These are phyloP conservation scores for Panurus biarmicus DNA, from an alignment of 2,113 vertebrate species.

Conservation along the genomic window DNA sequence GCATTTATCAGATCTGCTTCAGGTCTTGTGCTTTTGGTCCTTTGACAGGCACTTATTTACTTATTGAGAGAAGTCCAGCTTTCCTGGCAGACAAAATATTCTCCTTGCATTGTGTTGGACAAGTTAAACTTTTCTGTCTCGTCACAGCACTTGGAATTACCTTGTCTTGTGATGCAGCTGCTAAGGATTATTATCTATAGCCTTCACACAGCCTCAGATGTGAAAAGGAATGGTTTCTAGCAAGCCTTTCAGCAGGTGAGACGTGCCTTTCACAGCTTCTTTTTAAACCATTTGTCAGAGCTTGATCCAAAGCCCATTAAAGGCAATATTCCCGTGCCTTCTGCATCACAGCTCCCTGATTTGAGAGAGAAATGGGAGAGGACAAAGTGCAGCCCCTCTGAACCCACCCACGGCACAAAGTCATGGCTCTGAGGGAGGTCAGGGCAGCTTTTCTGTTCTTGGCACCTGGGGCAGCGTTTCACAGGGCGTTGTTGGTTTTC, in stretches of 20 bases:
- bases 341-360: background rate
- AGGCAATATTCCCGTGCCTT: background rate
- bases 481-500: background rate
- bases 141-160: background rate
- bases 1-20: background rate
- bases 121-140: background rate
- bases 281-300: background rate
- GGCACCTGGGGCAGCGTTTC: background rate
- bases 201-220: background rate
- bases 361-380: background rate
- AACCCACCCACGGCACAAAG: background rate
- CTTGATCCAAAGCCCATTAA: background rate
- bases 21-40: background rate
- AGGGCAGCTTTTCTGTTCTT: background rate
- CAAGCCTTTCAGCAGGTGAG: constrained; percentile 7
- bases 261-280: background rate
- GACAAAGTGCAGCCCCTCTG: background rate
- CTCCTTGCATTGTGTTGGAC: background rate
- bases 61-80: background rate
- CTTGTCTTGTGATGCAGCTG: background rate
- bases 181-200: background rate
- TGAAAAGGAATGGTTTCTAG: background rate
- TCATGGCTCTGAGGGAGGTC: background rate
- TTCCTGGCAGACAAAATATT: background rate
- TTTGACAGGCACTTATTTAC: background rate